These are phyloP conservation scores for Cuculus canorus DNA, from an alignment of 2,797 vertebrate species.

Conservation along the genomic window DNA sequence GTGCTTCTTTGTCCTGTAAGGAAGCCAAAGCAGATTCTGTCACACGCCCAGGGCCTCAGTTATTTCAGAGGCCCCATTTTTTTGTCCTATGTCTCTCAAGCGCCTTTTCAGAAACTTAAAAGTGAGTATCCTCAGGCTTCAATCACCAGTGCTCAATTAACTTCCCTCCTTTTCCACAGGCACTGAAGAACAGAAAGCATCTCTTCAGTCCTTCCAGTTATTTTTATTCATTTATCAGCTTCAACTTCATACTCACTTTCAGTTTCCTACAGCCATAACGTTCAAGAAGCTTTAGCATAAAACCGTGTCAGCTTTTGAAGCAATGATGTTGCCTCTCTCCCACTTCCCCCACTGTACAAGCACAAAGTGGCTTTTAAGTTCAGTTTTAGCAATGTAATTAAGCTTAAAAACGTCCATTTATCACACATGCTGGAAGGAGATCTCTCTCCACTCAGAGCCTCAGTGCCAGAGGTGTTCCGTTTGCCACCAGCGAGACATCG, in stretches of 20 bases:
- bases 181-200: background rate
- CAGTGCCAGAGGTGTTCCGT: background rate
- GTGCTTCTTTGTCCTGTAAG: conserved; percentile 37
- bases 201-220: background rate
- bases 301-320: conserved; percentile 1
- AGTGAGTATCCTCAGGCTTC: background rate
- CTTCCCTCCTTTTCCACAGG: background rate
- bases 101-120: background rate
- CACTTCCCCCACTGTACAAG: background rate
- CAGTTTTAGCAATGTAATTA: conserved; percentile 23
- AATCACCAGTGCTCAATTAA: background rate
- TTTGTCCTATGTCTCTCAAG: background rate
- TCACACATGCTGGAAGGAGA: conserved; percentile 23
- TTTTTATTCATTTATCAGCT: background rate
- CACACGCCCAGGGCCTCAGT: background rate
- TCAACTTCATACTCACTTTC: background rate
- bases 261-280: background rate
- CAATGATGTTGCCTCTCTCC: background rate
- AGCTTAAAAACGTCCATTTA: background rate
- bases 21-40: conserved; percentile 19
- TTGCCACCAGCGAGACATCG: conserved; percentile 31
- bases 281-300: background rate
- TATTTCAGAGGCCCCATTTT: background rate
- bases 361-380: conserved; percentile 43
- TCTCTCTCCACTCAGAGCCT: conserved; percentile 4